These are phyloP conservation scores for Arizona elegans DNA, from an alignment of 2,113 vertebrate genomes.

Conservation along the genomic window DNA sequence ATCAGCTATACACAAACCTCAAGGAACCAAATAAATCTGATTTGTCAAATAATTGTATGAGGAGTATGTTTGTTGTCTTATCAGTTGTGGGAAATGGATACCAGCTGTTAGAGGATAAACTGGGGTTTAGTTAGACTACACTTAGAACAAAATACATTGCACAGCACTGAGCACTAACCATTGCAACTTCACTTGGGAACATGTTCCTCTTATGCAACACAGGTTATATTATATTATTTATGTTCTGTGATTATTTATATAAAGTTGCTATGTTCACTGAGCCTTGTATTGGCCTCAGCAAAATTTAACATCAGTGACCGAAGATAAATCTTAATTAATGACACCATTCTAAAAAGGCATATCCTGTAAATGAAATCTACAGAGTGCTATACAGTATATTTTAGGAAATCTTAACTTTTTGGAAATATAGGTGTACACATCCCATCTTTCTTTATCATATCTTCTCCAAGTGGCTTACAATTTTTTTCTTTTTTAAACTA, in stretches of 20 bases:
- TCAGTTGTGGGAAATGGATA: slow-evolving; percentile 31
- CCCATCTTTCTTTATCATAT: background rate
- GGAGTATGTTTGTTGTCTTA: slow-evolving; percentile 25
- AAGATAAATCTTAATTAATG: background rate
- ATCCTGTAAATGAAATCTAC: background rate
- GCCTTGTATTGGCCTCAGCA: background rate
- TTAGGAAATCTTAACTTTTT: background rate
- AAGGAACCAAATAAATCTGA: slow-evolving; percentile 33
- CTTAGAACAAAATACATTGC: background rate
- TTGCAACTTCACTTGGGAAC: background rate
- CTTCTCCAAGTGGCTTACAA: background rate
- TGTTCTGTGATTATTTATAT: background rate
- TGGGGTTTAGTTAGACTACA: background rate
- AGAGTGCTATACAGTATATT: background rate
- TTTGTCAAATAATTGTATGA: slow-evolving; percentile 32
- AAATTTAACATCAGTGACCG: background rate
- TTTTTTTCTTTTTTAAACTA: background rate
- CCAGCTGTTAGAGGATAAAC: slow-evolving; percentile 16
- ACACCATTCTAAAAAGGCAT: background rate
- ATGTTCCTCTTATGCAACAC: background rate
- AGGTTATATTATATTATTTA: background rate
- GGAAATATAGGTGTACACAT: background rate
- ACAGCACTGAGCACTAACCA: background rate
- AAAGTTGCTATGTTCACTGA: background rate
- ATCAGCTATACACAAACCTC: slow-evolving; percentile 29